Base-by-base conservation (phyloP, 2,888 invertebrate genomes). In the Phaedon cochleariae region DNA sequence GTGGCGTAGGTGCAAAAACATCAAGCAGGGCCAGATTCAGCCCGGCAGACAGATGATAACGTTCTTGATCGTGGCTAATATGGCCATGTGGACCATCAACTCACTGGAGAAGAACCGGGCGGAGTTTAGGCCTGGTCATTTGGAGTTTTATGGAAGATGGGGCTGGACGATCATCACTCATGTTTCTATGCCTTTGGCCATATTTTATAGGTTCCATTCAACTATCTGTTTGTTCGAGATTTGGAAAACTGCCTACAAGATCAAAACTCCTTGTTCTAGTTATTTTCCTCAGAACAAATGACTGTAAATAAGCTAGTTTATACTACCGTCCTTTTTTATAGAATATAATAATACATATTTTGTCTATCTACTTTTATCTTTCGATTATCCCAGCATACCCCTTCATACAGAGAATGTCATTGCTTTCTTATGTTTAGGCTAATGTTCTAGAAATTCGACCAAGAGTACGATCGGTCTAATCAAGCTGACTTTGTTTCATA, bases 161-260 rank as follows among this genome's bases (percentile, higher is more conserved):
- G 93, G 93, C 1, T 96, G 95, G 95, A 94, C 94, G 0, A 93
- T 95, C 73, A 94, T 96, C 74, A 94, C 93, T 0, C 94, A 95
- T 79, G 91, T 95, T 0, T 93, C 94, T 0, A 94, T 94, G 90
- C 95, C 95, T 0, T 84, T 96, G 52, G 93, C 93, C 0, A 95
- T 95, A 74, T 95, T 95, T 84, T 96, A 94, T 83, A 86, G 96
- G 46, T 96, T 96, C 80, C 95, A 96, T 82, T 95, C 95, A 1
- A 94, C 95, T 0, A 95, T 96, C 74, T 96, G 96, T 81, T 87
- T 96, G 18, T 95, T 95, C 77, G 95, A 96, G 82, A 92, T 96
- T 62, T 96, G 96, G 96, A 96, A 95, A 81, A 89, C 91, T 69
- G 91, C 94, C 55, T 96, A 94, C 84, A 96, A 95, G 79, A 89